These are phyloP conservation scores for Athene cunicularia DNA, from an alignment of 2,113 vertebrate species.

Conservation along the genomic window DNA sequence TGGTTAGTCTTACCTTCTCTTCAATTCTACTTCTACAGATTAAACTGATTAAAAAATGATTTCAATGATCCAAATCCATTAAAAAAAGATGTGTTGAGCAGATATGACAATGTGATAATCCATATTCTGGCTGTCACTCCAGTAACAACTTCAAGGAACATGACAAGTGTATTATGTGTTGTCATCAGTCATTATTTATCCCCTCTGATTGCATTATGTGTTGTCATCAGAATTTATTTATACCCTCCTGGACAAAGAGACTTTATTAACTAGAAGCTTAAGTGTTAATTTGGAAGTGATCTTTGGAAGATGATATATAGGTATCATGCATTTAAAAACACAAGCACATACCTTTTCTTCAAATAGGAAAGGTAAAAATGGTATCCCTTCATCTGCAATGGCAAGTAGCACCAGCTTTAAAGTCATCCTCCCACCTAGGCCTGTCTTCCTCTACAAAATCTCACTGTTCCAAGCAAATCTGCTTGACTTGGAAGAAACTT, in stretches of 20 bases:
- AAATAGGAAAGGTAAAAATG: not conserved
- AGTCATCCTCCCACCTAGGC: not conserved
- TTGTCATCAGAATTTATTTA: not conserved
- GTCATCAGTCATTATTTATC: not conserved
- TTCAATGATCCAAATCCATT: not conserved
- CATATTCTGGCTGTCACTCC: not conserved
- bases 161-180: not conserved
- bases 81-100: not conserved
- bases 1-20: not conserved
- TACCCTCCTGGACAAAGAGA: not conserved
- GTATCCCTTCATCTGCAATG: not conserved
- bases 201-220: not conserved
- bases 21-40: not conserved
- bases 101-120: not conserved
- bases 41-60: not conserved
- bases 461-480: not conserved
- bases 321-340: not conserved
- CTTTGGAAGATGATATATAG: not conserved
- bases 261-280: not conserved
- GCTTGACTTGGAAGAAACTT: not conserved
- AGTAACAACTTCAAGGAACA: not conserved
- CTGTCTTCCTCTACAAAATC: not conserved
- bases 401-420: not conserved
- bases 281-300: not conserved
- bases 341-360: not conserved